Conservation (phyloP, 2,888 invertebrate species). For the Parnassius mnemosyne region DNA sequence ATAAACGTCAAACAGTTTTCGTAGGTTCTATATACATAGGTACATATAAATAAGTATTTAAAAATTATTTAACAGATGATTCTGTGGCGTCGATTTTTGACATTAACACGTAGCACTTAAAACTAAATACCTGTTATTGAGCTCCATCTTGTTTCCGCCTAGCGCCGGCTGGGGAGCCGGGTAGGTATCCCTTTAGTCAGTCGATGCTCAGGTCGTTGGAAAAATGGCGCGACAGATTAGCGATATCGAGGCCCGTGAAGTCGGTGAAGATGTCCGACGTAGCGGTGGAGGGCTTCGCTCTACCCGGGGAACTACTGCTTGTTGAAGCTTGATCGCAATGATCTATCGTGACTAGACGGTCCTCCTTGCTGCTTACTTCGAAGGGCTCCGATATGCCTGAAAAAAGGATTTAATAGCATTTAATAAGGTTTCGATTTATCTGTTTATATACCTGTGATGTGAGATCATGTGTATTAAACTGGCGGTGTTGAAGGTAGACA, state of each 20-base stretch:
- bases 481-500: no score
- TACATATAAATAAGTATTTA: neutral
- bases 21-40: no score
- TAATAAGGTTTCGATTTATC: no score
- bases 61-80: neutral
- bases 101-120: slow-evolving; percentile 5
- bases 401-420: neutral
- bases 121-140: slow-evolving; percentile 20
- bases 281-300: slow-evolving; percentile 50
- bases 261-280: slow-evolving; percentile 70
- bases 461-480: no score
- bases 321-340: slow-evolving; percentile 50
- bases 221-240: slow-evolving; percentile 72
- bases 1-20: no score
- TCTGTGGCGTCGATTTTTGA: slow-evolving; percentile 1
- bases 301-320: slow-evolving; percentile 44
- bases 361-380: slow-evolving; percentile 71
- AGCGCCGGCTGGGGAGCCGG: slow-evolving; percentile 60
- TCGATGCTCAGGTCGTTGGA: slow-evolving; percentile 74
- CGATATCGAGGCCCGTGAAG: slow-evolving; percentile 71
- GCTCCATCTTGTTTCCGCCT: slow-evolving; percentile 40
- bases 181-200: slow-evolving; percentile 75
- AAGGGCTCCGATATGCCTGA: slow-evolving; percentile 74
- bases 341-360: slow-evolving; percentile 51
- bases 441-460: no score